Evolutionary conservation across 2,888 invertebrate genomes (phyloP), one percentile per base, ranked within the genome.

Genomic region (Osedax frankpressi): DNA sequence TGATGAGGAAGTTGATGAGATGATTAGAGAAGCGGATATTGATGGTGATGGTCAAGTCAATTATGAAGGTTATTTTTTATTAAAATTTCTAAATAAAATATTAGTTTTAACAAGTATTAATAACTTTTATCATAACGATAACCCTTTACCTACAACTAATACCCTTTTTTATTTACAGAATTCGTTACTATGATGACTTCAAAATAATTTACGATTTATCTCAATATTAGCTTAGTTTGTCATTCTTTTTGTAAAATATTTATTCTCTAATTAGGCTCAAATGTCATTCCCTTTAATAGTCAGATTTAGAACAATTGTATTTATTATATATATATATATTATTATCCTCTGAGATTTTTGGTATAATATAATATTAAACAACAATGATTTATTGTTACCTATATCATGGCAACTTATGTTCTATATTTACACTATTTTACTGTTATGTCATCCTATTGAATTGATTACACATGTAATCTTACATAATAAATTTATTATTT

Each of bases 31-130:
- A 88, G 95, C 95, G 82, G 95, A 96, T 88, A 94, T 94, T 87
- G 96, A 96, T 86, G 95, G 95, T 84, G 95, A 96, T 87, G 96
- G 96, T 81, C 94, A 96, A 89, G 94, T 97, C 88, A 94, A 94
- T 89, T 94, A 94, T 87, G 92, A 93, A 89, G 93, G 83, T 83
- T 74, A 30, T 78, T 73, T 19, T n/a, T 2, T 26, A 6, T 6
- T 68, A 30, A 30, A 26, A 14, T 14, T 71, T n/a, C 27, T 44
- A 44, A 11, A 44, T 44, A 44, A 11, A 44, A 19, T 44, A 11
- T 44, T 44, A 44, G 19, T 44, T 44, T 44, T 44, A 44, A 44
- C 19, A 44, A 11, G 19, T 11, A 11, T 44, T 44, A 44, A 44
- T 44, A 44, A 44, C 6, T 44, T 44, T 11, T 44, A 44, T 44